Evolutionary conservation across 2,797 vertebrate genomes (phyloP).

Genomic region (Manis javanica): DNA sequence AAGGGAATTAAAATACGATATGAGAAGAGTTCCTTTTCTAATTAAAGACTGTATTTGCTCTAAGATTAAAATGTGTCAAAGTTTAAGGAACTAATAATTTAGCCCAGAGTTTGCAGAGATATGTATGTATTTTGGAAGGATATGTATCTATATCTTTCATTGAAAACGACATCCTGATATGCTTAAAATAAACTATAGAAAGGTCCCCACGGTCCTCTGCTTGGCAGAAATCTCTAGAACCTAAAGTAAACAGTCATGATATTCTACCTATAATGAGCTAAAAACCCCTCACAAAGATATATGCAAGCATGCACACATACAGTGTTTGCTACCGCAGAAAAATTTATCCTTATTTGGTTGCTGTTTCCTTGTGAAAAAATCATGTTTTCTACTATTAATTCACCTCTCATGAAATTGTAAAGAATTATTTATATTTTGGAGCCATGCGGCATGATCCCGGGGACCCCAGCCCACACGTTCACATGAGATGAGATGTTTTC

Average conservation of each 20-base stretch:
- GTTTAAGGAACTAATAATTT: slow-evolving; percentile 26
- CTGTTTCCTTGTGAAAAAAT: not conserved
- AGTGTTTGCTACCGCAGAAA: not conserved
- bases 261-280: not conserved
- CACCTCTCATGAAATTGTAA: not conserved
- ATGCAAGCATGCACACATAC: not conserved
- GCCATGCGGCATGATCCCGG: not conserved
- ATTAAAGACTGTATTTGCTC: not conserved
- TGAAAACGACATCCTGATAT: not conserved
- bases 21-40: not conserved
- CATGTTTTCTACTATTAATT: not conserved
- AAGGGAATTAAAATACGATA: not conserved
- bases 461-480: not conserved
- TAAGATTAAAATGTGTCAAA: not conserved
- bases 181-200: not conserved
- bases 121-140: not conserved
- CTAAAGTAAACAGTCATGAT: not conserved
- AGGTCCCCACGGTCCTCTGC: not conserved
- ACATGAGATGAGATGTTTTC: not conserved
- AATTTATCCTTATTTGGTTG: not conserved
- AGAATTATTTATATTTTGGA: not conserved
- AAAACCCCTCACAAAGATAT: not conserved
- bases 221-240: not conserved
- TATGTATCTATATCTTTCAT: not conserved
- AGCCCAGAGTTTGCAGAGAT: not conserved